Evolutionary conservation across 2,113 vertebrate species (phyloP), one percentile per base, ranked within the genome.

Genomic region (Ictalurus furcatus): DNA sequence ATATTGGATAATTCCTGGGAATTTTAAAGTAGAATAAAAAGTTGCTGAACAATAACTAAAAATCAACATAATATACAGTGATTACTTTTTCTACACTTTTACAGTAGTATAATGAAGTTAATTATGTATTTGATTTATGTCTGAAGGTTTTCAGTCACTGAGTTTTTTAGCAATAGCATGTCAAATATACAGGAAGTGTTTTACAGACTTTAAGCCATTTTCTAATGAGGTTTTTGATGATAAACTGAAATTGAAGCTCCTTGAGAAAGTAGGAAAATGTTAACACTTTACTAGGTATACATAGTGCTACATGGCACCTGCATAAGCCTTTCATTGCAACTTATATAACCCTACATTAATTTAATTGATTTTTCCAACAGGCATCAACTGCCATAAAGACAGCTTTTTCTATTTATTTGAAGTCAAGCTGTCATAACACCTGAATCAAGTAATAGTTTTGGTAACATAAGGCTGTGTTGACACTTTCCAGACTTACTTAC

Each of bases 61-160:
- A 80, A 79, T 19, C 19, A 54, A 67, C 13, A 16, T 34, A 52
- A 54, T 80, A 30, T 67, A 80, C 86, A 87, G 76, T 52, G 61
- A 87, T 40, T 7, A 54, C 58, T 67, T 79, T 79, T 52, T 79
- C 25, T 54, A 79, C 44, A 87, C 44, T 30, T 48, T 65, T 67
- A 87, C 76, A 87, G 86, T 87, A 87, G 86, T 54, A 87, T 87
- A 56, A 13, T 3, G 59, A 65, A 44, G 11, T 2, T 63, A 58
- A 63, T 78, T 48, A 52, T 37, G 19, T 5, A 67, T 67, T 63
- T 54, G 76, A 3, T 54, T 34, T 67, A 5, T 56, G 23, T 78
- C 44, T 79, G 48, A 79, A 79, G 48, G 44, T 54, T n/a, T 78
- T 79, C 25, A n/a, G 44, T 52, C 76, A 54, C 76, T 52, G 25